These are phyloP conservation scores for Hirtodrosophila cameraria DNA, from an alignment of 2,888 invertebrate species.

Conservation along the genomic window DNA sequence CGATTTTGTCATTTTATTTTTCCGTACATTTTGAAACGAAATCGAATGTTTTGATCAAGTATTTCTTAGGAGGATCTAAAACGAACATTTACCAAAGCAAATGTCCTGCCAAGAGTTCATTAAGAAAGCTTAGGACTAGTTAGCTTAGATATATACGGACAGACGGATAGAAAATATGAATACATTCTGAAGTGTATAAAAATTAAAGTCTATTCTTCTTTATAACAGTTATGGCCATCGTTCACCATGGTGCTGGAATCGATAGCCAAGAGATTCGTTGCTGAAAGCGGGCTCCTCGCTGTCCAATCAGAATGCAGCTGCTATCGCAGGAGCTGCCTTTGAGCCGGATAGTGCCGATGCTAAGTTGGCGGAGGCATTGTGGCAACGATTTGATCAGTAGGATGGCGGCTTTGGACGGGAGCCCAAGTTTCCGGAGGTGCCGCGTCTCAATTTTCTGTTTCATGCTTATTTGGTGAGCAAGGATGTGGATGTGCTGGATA, in stretches of 20 bases:
- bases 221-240: constrained; percentile 91
- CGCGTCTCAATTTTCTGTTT: constrained; percentile 94
- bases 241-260: constrained; percentile 91
- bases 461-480: constrained; percentile 87
- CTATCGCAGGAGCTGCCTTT: constrained; percentile 60
- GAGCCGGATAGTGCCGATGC: constrained; percentile 85
- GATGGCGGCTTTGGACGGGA: constrained; percentile 94
- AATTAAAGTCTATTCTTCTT: too few relatives aligned
- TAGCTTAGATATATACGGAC: too few relatives aligned
- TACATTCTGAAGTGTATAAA: too few relatives aligned
- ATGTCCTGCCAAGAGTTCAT: too few relatives aligned
- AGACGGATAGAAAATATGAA: too few relatives aligned
- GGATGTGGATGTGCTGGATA: constrained; percentile 86
- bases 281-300: constrained; percentile 87
- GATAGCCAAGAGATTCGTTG: constrained; percentile 88
- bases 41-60: too few relatives aligned
- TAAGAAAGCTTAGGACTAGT: too few relatives aligned
- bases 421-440: constrained; percentile 97
- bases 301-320: constrained; percentile 41
- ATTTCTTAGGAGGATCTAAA: too few relatives aligned
- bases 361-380: constrained; percentile 87
- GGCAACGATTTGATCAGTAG: constrained; percentile 86
- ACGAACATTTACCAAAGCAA: too few relatives aligned
- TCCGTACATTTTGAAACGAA: too few relatives aligned
- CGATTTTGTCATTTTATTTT: too few relatives aligned